Base-by-base conservation (phyloP, 1,140 invertebrate species). In the Neodiprion fabricii region DNA sequence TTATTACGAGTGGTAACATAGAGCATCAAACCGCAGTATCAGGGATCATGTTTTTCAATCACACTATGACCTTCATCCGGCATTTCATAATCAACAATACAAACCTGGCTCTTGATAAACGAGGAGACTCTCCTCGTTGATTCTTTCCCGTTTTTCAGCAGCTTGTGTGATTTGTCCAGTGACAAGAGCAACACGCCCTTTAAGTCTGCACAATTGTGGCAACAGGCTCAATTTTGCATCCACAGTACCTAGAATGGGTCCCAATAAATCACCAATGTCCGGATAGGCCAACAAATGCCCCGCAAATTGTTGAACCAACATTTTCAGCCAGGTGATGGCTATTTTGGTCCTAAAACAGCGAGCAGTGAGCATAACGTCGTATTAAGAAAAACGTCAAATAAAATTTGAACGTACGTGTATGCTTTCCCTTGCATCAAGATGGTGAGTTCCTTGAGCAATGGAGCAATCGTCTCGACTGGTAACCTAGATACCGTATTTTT, bases 361-460 rank as follows among this genome's bases (percentile, higher is more conserved):
- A 71, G 68, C 21, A 72, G 14, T 40, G 28, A 40, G 28, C 28
- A 40, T 40, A 14, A 72, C 72, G 10, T 70, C 61, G 67, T 40
- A 67, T 28, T n/a, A 14, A 73, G 73, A 74, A 67, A 50, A 50
- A 40, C 66, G 28, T 17, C 49, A 74, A 53, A 14, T 9, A 48
- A 68, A 74, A 23, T 76, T 47, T 69, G 28, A 28, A 85, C 91
- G 91, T 85, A 93, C 91, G 86, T 79, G 65, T 87, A 83, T 61
- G 90, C 91, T 88, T 92, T 93, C 67, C 91, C 90, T 80, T 93
- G 89, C 48, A 94, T 83, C 77, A 92, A 85, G 10, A 77, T 74
- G 4, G 90, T 91, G n/a, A 94, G 84, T 85, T 93, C 92, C 79
- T 90, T 89, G 1, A 94, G 79, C 49, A 94, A 84, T 1, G 91